Evolutionary conservation across 2,797 vertebrate species (phyloP), one percentile per base, ranked within the genome.

Genomic region (Gallinago solitaria): DNA sequence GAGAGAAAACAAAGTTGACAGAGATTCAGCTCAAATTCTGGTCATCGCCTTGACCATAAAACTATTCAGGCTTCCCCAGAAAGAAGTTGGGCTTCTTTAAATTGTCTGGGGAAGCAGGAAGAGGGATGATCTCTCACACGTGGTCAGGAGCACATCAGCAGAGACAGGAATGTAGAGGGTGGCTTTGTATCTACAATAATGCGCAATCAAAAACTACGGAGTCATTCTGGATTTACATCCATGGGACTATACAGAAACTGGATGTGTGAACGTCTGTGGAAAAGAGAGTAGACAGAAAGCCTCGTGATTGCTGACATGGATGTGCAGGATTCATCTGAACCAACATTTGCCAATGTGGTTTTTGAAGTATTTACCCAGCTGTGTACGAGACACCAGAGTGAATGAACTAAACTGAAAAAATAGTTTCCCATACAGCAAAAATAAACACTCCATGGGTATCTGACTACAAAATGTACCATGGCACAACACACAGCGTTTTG

Each of bases 261-360:
- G 54, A 50, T 51, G 63, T 70, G 43, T 15, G 43, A 95, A 88
- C 69, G 43, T 32, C 63, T 65, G 54, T 69, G 73, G 61, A 83
- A 80, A 87, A 74, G 63, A 89, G 85, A 89, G 48, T 89, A 95
- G 94, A 91, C 50, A 80, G 68, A 84, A 94, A 68, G 24, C 81
- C 33, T 83, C 45, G 35, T 39, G 30, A 51, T 27, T 75, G 50
- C 53, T 53, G 45, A 90, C 32, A 56, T 25, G 60, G 37, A 27
- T 70, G 50, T n/a, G 13, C 27, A 92, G 71, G 48, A 88, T 64
- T 90, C 33, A 43, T 90, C 45, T 80, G 57, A 95, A 39, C 37
- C 45, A 76, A 60, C 21, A 50, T 68, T 89, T 84, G 81, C 64
- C 63, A 64, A 0, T 82, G 90, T 87, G 71, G 39, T 56, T 93